These are phyloP conservation scores for Allygus modestus DNA, from an alignment of 2,888 invertebrate species.

Conservation along the genomic window DNA sequence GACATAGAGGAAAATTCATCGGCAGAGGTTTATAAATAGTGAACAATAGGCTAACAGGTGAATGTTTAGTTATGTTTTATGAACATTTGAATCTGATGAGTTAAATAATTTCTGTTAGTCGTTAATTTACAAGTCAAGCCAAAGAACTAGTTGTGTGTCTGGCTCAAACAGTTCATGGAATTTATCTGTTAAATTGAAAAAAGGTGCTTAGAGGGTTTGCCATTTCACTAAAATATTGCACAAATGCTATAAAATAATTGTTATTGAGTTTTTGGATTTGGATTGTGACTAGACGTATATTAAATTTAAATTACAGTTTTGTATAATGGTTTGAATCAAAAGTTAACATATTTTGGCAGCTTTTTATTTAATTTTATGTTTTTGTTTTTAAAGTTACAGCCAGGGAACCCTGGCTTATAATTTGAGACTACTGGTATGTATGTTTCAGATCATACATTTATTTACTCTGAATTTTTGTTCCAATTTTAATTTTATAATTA, in stretches of 20 bases:
- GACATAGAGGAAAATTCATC: neutral
- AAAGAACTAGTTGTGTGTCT: neutral
- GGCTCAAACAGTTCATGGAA: neutral
- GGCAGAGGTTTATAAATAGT: neutral
- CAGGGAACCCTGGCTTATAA: too few relatives aligned
- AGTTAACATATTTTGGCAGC: too few relatives aligned
- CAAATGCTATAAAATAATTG: neutral
- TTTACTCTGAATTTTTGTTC: too few relatives aligned
- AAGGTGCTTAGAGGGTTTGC: neutral
- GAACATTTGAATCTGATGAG: neutral
- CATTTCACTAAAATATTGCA: neutral
- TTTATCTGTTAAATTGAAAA: neutral
- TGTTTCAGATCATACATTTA: too few relatives aligned
- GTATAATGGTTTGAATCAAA: too few relatives aligned
- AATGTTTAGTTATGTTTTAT: neutral
- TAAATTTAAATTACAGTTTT: too few relatives aligned
- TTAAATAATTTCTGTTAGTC: neutral
- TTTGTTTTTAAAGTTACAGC: too few relatives aligned
- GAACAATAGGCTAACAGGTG: neutral
- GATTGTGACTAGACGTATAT: too few relatives aligned
- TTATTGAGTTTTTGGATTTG: too few relatives aligned
- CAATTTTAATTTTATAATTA: too few relatives aligned
- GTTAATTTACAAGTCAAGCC: neutral
- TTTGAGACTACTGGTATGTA: too few relatives aligned
- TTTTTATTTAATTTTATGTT: too few relatives aligned